Conservation (phyloP, 2,113 vertebrate species). For the Cinclus mexicanus region DNA sequence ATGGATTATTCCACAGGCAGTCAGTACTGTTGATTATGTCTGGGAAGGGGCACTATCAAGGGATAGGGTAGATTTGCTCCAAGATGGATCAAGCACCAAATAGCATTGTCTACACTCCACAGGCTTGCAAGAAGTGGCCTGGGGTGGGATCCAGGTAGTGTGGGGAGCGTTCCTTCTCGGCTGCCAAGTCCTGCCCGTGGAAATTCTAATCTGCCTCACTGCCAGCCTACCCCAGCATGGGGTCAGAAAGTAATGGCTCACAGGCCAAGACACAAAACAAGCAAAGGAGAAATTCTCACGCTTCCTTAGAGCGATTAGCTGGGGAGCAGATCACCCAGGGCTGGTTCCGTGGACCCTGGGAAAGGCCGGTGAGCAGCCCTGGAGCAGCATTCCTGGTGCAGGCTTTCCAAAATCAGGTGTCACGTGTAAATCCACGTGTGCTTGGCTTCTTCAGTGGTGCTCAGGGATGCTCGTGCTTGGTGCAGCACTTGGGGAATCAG, state of each 20-base stretch:
- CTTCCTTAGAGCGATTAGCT: neutral
- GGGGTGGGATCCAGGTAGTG: neutral
- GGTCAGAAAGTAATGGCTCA: neutral
- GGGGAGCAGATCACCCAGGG: neutral
- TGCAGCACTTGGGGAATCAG: neutral
- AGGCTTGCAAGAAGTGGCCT: accelerated
- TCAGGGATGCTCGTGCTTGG: neutral
- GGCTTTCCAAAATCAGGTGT: neutral
- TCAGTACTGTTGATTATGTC: neutral
- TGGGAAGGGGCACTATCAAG: neutral
- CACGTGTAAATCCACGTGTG: accelerated
- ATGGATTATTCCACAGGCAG: neutral
- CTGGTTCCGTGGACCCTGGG: neutral
- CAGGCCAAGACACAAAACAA: neutral
- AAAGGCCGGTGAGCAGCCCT: accelerated
- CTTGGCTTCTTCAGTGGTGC: accelerated
- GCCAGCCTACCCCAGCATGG: accelerated
- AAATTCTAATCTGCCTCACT: neutral
- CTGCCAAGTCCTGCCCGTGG: neutral
- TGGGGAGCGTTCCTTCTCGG: accelerated
- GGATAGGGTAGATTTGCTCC: neutral
- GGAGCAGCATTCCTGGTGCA: accelerated
- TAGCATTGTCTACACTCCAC: neutral
- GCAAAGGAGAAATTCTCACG: neutral
- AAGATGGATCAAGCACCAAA: neutral